A percentile compares a stretch with the other conserved stretches of the same genome.
These are phyloP conservation scores for Lottia scabra DNA, from an alignment of 2,888 invertebrate genomes.

Conservation along the genomic window DNA sequence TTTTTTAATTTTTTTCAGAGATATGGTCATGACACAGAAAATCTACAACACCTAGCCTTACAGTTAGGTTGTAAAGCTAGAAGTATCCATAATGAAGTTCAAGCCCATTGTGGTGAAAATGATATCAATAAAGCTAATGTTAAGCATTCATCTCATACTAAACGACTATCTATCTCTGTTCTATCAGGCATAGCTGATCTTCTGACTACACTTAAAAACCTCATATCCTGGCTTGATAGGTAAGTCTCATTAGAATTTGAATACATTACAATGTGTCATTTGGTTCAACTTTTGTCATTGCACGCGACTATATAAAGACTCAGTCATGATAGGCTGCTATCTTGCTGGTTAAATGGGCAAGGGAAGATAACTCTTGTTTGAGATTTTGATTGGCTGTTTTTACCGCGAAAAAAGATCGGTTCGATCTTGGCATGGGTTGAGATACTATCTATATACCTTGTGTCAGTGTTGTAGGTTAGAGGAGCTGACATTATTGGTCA, in stretches of 20 bases:
- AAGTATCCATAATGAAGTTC: constrained; percentile 80
- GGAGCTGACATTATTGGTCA: too few relatives aligned
- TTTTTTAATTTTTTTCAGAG: constrained; percentile 75
- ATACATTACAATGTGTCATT: too few relatives aligned
- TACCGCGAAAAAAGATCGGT: too few relatives aligned
- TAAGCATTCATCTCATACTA: constrained; percentile 28
- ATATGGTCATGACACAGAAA: constrained; percentile 91
- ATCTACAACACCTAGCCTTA: constrained; percentile 88
- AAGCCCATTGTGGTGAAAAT: constrained; percentile 71
- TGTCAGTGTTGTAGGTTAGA: too few relatives aligned
- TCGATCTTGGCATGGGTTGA: too few relatives aligned
- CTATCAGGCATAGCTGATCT: constrained; percentile 88
- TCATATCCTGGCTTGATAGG: constrained; percentile 93
- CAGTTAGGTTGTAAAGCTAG: constrained; percentile 86
- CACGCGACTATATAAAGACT: too few relatives aligned
- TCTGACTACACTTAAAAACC: constrained; percentile 85
- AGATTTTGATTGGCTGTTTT: too few relatives aligned
- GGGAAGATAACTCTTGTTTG: too few relatives aligned
- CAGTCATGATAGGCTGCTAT: too few relatives aligned
- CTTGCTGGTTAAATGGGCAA: too few relatives aligned
- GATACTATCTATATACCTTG: too few relatives aligned
- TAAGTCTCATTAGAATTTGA: constrained; percentile 54
- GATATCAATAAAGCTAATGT: constrained; percentile 55
- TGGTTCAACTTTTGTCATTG: too few relatives aligned
- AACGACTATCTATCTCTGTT: constrained; percentile 63